Percentiles rank a stretch among this genome's conserved stretches.
Conservation (phyloP, 2,888 invertebrate species). For the Carabus problematicus region DNA sequence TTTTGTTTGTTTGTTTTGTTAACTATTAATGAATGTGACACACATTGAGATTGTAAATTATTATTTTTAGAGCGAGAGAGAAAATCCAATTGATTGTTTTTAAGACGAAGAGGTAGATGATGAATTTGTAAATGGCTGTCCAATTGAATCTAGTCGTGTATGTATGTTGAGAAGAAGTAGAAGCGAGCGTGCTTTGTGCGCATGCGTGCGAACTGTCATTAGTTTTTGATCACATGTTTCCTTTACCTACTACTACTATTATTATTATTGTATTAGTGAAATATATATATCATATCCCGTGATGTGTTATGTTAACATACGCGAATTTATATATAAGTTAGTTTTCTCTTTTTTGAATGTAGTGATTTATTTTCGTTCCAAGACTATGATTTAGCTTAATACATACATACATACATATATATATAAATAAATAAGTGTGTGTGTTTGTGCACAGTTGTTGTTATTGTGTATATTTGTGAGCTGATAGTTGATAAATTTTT, state of each 20-base stretch:
- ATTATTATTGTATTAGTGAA: slow-evolving; percentile 33
- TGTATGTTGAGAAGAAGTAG: too few species aligned
- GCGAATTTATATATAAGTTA: slow-evolving; percentile 22
- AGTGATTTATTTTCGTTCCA: neutral
- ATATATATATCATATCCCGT: slow-evolving; percentile 28
- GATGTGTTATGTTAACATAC: slow-evolving; percentile 42
- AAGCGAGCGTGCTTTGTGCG: too few species aligned
- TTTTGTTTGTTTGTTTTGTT: slow-evolving; percentile 29
- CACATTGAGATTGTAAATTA: slow-evolving; percentile 18
- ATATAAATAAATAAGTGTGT: neutral
- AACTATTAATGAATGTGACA: slow-evolving; percentile 17
- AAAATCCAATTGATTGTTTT: too few species aligned
- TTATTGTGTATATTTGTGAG: slow-evolving; percentile 58
- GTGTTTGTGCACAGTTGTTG: slow-evolving; percentile 47
- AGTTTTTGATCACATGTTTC: slow-evolving; percentile 44
- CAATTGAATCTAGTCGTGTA: too few species aligned
- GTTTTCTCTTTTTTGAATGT: neutral
- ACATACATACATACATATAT: too few species aligned
- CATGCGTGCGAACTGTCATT: too few species aligned
- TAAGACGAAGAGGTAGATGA: too few species aligned
- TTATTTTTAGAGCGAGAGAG: too few species aligned
- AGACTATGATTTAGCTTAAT: neutral
- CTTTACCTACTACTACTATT: slow-evolving; percentile 14
- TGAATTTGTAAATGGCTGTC: too few species aligned
- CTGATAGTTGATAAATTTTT: slow-evolving; percentile 63